Evolutionary conservation across 92 coral and sea anemone species (phyloP), one percentile per base, ranked within the genome.

Genomic region (Epizoanthus illoricatus): DNA sequence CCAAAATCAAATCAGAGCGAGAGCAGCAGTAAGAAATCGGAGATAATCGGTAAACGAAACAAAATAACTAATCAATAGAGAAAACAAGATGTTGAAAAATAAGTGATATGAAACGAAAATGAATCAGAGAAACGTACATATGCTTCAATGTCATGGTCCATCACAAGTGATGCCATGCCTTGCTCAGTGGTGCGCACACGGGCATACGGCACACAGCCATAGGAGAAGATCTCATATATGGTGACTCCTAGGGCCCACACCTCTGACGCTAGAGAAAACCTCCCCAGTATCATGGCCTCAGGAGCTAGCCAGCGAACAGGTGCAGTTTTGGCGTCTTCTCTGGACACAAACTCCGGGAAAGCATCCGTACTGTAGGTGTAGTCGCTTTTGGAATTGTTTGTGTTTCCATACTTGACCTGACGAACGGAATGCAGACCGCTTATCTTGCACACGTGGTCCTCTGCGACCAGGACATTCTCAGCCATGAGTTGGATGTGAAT

Each of bases 301-400:
- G 90, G 90, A 19, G 90, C 90, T 49, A 69, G 66, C 90, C 87
- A 87, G 36, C 90, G 79, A 10, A 83, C 73, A 3, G 87, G 87
- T 17, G 75, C 67, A 40, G 84, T 19, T 4, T 76, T 68, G 2
- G 73, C 73, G 20, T 68, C 76, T 5, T 49, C 60, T 59, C 55
- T 72, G 60, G 60, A 47, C 24, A 47, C 62, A 4, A 72, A 0
- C 33, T 47, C 18, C 3, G 76, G 76, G 60, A 72, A 72, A 5
- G 16, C 10, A 15, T 47, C 60, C 41, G 24, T 72, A 59, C 62
- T 72, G 76, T 72, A 72, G 76, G 76, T 45, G 40, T 72, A 72
- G 12, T 52, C 76, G 40, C 18, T 10, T 15, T 47, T 59, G 40
- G 62, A 21, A 52, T 52, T 52, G 56, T 52, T 13, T 0, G 5